Evolutionary conservation across 2,888 invertebrate genomes (phyloP), one percentile per base, ranked within the genome.

Genomic region (Drosophila eohydei): DNA sequence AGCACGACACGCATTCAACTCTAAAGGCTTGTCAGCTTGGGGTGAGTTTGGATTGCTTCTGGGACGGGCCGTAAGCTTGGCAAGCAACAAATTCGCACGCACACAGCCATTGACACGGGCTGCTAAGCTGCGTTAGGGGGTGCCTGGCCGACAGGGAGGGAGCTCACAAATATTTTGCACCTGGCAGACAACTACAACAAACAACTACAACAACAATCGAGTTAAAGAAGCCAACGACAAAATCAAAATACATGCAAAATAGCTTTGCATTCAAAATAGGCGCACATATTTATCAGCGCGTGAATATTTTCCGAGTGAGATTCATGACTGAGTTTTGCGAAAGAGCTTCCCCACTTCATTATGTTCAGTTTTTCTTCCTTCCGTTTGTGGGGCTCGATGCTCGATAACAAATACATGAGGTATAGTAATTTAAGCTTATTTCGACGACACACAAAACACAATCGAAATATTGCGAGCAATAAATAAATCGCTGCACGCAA

Each of bases 61-160:
- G 46, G 46, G 64, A 9, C 44, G 41, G 50, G 40, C 66, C 54
- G 16, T 81, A 85, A 84, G 85, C 84, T 72, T 55, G 56, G 46
- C 52, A 57, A 73, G 74, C 70, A 78, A 80, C 76, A 82, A 77
- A 85, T 84, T 87, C 82, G 70, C 84, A 85, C 84, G 87, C 84
- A 78, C 84, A 62, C 46, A 71, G 72, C 78, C 78, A 84, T 82
- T 84, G 87, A 84, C 87, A 85, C 76, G 85, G 80, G 59, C 78
- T 71, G 78, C 82, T 85, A 84, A 87, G 87, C 82, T 80, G 66
- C 48, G 48, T 57, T 6, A 26, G 28, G 9, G 46, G 50, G 30
- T 12, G 60, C 59, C 63, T 32, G 73, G 48, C 28, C 12, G 16
- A 50, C 32, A 57, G 21, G 34, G 70, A 30, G 70, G 34, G 26